Evolutionary conservation across 2,113 vertebrate species (phyloP).

Genomic region (Sebastes fasciatus): DNA sequence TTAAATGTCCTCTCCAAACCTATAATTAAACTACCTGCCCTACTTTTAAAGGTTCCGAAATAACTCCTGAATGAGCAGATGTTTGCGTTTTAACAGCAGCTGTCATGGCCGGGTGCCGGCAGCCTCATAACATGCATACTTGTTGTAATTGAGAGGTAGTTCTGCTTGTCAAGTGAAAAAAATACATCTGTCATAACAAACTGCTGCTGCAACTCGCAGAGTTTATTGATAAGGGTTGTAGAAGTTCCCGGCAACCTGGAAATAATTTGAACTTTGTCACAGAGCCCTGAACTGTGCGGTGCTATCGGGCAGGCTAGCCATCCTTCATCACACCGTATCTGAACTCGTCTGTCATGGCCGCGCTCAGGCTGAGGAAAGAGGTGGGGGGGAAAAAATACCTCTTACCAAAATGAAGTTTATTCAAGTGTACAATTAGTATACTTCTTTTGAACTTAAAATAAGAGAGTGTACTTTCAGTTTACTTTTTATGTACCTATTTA

Average conservation of each 20-base stretch:
- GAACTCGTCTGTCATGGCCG: constrained; percentile 66
- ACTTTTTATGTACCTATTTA: too few relatives aligned
- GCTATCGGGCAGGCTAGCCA: constrained; percentile 49
- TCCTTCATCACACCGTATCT: constrained; percentile 70
- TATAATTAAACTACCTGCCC: constrained; percentile 80
- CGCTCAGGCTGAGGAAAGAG: constrained; percentile 33
- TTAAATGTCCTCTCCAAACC: constrained; percentile 54
- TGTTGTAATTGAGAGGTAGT: constrained; percentile 75
- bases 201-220: constrained; percentile 59
- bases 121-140: constrained; percentile 64
- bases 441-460: too few relatives aligned
- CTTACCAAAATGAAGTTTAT: too few relatives aligned
- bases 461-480: too few relatives aligned
- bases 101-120: constrained; percentile 66
- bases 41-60: constrained; percentile 76
- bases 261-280: constrained; percentile 80
- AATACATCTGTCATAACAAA: constrained; percentile 76
- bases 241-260: constrained; percentile 63
- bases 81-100: constrained; percentile 80
- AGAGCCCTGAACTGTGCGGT: constrained; percentile 55
- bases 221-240: constrained; percentile 73
- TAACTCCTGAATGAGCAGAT: constrained; percentile 81
- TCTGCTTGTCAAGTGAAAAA: constrained; percentile 77
- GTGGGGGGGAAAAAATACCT: not conserved
- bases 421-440: too few relatives aligned